A percentile compares a stretch with the other conserved stretches of the same genome.
These are phyloP conservation scores for Chelonus formosanus DNA, from an alignment of 2,888 invertebrate genomes.

Conservation along the genomic window DNA sequence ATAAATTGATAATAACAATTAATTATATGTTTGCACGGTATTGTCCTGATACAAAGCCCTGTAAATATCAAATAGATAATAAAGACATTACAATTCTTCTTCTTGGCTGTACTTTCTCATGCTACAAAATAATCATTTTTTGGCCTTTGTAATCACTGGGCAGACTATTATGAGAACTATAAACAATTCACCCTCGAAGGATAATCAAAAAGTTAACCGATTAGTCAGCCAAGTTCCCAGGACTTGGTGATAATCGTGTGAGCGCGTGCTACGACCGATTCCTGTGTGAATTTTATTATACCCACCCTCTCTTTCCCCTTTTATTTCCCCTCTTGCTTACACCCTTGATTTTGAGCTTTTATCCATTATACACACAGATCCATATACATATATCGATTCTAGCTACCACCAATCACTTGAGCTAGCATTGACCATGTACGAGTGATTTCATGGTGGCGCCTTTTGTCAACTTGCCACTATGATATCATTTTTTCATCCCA, in stretches of 20 bases:
- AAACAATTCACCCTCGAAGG: conserved; percentile 34
- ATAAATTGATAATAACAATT: too few relatives aligned
- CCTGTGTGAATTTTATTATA: conserved; percentile 62
- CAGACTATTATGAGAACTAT: too few relatives aligned
- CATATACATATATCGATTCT: conserved; percentile 1
- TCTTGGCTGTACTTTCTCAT: too few relatives aligned
- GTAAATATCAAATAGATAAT: too few relatives aligned
- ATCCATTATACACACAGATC: conserved; percentile 28
- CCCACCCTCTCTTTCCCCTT: conserved; percentile 48
- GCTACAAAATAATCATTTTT: too few relatives aligned
- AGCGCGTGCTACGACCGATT: conserved; percentile 59
- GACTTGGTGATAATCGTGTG: conserved; percentile 58
- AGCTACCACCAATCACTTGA: conserved; percentile 30
- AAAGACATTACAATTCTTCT: too few relatives aligned
- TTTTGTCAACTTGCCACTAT: background rate
- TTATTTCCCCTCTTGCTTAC: conserved; percentile 27
- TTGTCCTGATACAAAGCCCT: too few relatives aligned
- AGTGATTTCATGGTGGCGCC: conserved; percentile 57
- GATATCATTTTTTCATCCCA: background rate
- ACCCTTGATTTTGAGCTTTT: conserved; percentile 26
- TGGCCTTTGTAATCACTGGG: too few relatives aligned
- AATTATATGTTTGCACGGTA: too few relatives aligned
- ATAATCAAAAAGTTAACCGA: conserved; percentile 54
- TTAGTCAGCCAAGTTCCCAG: conserved; percentile 61
- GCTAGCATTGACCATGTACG: conserved; percentile 31